phyloP scores from a whole-genome alignment of 2,113 vertebrate genomes.

The Danionella cerebrum region DNA sequence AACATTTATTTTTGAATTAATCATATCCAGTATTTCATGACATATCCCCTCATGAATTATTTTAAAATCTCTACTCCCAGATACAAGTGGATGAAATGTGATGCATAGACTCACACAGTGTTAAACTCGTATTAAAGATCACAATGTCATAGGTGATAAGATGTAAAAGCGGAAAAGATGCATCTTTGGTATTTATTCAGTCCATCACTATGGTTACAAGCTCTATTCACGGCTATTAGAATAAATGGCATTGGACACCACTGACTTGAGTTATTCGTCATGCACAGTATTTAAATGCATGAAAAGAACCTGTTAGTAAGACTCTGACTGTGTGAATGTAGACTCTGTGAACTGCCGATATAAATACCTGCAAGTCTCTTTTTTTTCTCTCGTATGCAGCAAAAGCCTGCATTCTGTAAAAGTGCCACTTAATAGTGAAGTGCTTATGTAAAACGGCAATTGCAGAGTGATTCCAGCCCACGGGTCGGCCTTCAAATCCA shows the following conservation, averaged over 20 bases:
- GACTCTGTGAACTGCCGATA: not conserved
- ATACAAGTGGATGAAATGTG: not conserved
- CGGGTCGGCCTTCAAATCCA: conserved; percentile 36
- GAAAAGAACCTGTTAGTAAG: conserved; percentile 1
- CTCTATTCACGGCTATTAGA: not conserved
- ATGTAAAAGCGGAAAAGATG: not conserved
- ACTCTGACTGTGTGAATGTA: not conserved
- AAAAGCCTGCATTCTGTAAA: conserved; percentile 54
- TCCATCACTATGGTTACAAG: not conserved
- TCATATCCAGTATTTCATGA: no score
- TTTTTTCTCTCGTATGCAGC: conserved; percentile 24
- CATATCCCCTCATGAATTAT: no score
- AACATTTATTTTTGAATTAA: no score
- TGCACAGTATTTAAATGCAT: not conserved
- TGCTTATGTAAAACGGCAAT: conserved; percentile 50
- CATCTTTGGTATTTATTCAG: not conserved
- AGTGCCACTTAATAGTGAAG: conserved; percentile 60
- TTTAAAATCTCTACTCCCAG: no score
- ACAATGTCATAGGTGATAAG: not conserved
- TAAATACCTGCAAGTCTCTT: not conserved
- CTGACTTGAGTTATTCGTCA: not conserved
- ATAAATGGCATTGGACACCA: not conserved
- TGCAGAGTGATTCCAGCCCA: conserved; percentile 36
- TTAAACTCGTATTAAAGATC: not conserved
- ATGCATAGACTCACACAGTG: not conserved